These are phyloP conservation scores for Netelia inedita DNA, from an alignment of 2,888 invertebrate genomes.

Conservation along the genomic window DNA sequence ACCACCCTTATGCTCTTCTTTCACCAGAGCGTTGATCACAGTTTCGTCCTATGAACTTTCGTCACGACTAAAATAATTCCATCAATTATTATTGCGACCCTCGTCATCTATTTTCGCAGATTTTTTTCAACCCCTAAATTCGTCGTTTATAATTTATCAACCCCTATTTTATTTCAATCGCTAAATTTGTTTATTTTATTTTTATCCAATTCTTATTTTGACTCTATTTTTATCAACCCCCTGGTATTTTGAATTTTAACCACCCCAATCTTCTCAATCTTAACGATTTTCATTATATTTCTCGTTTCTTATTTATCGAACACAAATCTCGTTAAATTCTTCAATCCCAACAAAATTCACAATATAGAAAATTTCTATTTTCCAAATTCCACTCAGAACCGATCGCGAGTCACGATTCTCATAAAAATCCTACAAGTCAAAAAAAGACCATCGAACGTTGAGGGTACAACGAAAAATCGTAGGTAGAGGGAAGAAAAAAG, in stretches of 20 bases:
- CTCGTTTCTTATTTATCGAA: background rate
- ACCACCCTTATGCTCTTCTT: background rate
- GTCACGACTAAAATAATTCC: background rate
- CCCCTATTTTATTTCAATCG: background rate
- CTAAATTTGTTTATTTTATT: background rate
- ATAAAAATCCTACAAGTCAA: background rate
- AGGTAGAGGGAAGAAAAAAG: background rate
- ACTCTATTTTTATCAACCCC: background rate
- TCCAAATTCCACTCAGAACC: background rate
- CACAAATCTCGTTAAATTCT: too few relatives aligned
- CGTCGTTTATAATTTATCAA: background rate
- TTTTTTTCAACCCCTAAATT: background rate
- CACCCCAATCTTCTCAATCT: background rate
- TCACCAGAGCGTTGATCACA: background rate
- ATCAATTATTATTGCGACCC: background rate
- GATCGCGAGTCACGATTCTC: background rate
- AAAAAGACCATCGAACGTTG: too few relatives aligned
- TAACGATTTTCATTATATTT: background rate
- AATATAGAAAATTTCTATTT: background rate
- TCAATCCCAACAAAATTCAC: too few relatives aligned
- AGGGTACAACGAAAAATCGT: background rate
- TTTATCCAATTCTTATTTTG: background rate
- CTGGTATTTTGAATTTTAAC: background rate
- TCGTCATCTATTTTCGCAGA: too few relatives aligned
- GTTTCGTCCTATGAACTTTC: background rate